phyloP scores from a whole-genome alignment of 2,113 vertebrate genomes.

The Garra rufa region DNA sequence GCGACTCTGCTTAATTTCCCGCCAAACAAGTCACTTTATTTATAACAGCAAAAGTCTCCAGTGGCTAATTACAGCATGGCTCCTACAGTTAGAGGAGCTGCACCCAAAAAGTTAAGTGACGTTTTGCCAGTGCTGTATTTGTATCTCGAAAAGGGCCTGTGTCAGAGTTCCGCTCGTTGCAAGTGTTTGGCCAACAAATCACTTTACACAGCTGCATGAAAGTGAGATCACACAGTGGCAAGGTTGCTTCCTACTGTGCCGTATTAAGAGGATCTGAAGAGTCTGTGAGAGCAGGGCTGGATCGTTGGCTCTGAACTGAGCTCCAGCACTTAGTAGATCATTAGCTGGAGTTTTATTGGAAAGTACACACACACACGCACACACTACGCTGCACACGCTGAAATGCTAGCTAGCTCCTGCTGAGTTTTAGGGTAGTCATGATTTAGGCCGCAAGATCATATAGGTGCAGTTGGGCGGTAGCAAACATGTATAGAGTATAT shows the following conservation, averaged over 20 bases:
- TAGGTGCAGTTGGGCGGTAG: not conserved
- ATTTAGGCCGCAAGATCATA: constrained; percentile 22
- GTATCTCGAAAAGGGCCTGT: constrained; percentile 54
- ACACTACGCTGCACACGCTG: constrained; percentile 13
- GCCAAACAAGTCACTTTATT: constrained; percentile 71
- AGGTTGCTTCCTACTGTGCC: constrained; percentile 67
- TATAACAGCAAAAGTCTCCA: constrained; percentile 64
- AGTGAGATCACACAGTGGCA: constrained; percentile 70
- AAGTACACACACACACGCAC: constrained; percentile 26
- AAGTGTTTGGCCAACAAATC: constrained; percentile 70
- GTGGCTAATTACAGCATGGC: constrained; percentile 70
- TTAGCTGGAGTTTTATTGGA: constrained; percentile 59
- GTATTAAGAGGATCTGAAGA: constrained; percentile 70
- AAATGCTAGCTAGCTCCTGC: not conserved
- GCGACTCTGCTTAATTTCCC: constrained; percentile 66
- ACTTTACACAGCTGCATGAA: constrained; percentile 61
- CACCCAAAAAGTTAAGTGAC: constrained; percentile 65
- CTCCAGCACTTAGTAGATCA: constrained; percentile 48
- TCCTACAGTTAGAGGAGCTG: constrained; percentile 61
- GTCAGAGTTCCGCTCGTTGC: constrained; percentile 58
- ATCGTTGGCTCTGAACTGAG: constrained; percentile 53
- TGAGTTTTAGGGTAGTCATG: not conserved
- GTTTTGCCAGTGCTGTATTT: constrained; percentile 60
- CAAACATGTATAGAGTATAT: not conserved
- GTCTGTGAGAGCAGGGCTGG: constrained; percentile 48